Percentiles rank a stretch among this genome's conserved stretches.
Conservation (phyloP, 1,140 invertebrate species). For the Brachionus sp. region DNA sequence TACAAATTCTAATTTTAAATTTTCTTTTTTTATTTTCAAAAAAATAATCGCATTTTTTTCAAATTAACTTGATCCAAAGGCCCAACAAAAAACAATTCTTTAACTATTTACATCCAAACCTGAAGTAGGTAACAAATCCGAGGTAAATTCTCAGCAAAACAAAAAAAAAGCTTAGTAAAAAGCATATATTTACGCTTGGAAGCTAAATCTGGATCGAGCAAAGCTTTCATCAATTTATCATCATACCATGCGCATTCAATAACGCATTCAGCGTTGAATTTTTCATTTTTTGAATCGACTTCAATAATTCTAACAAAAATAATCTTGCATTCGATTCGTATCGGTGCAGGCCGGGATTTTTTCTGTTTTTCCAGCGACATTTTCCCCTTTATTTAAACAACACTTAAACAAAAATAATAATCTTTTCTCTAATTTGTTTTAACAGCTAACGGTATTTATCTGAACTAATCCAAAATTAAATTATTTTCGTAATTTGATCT, state of each 20-base stretch:
- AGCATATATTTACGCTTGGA: neutral
- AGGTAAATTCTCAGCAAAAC: neutral
- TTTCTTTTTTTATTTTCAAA: too few relatives aligned
- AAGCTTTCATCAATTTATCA: neutral
- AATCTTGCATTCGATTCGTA: constrained; percentile 21
- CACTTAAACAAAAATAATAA: neutral
- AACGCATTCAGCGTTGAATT: constrained; percentile 47
- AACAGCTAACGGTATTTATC: neutral
- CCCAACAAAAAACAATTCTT: too few relatives aligned
- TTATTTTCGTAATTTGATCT: constrained; percentile 4
- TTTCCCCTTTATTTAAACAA: neutral
- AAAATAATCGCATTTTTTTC: too few relatives aligned
- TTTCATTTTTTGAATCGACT: constrained; percentile 48
- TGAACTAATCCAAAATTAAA: neutral
- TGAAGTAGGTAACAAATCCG: too few relatives aligned
- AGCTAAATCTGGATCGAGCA: constrained; percentile 4
- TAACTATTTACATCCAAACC: too few relatives aligned
- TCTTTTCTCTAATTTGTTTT: neutral
- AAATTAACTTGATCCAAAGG: too few relatives aligned
- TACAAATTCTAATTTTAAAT: too few relatives aligned
- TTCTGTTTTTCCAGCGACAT: neutral
- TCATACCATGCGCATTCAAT: constrained; percentile 46
- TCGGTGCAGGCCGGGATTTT: neutral
- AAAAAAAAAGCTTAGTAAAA: neutral
- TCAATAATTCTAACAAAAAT: constrained; percentile 48